Evolutionary conservation across 92 coral and sea anemone species (phyloP), one percentile per base, ranked within the genome.

Genomic region (Parazoanthus atlanticus): DNA sequence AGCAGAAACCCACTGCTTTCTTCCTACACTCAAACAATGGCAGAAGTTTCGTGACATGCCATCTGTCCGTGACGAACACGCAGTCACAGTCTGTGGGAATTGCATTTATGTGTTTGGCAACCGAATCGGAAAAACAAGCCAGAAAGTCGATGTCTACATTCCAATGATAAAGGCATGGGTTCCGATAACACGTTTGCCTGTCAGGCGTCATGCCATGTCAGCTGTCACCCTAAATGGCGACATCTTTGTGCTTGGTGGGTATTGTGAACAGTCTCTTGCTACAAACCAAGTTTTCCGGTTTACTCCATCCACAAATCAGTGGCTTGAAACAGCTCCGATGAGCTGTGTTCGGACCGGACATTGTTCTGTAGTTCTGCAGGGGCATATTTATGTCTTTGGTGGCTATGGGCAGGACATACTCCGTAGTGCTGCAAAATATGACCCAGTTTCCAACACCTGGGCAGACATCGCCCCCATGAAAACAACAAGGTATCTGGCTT

Each of bases 221-320:
- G 96, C 94, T 31, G 98, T 92, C 29, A 85, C 94, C 43, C 64
- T 90, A 33, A 89, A 88, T 81, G 96, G 89, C 1, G 76, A 78
- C 47, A 78, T 95, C 64, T 94, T 92, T 84, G 94, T 94, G 16
- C 72, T 92, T 34, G 98, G 96, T 30, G 98, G 98, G 25, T 86
- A 91, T 25, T 84, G 87, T 17, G 92, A 91, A 46, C 92, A 93
- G 84, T 90, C 86, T 54, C 91, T 80, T 8, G 87, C 93, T 6
- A 61, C 91, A 32, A 89, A 86, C 66, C 85, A 89, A 5, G 96
- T 95, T 8, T 93, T 93, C 58, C 91, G 95, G 72, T 95, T 92
- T 82, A 83, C 94, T 49, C 98, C 96, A 19, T 78, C 25, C n/a
- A 86, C 86, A 54, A 89, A 92, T 86, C 76, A 82, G 31, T 95